Base-by-base conservation (phyloP, 2,888 invertebrate genomes). In the Polyploca ridens region DNA sequence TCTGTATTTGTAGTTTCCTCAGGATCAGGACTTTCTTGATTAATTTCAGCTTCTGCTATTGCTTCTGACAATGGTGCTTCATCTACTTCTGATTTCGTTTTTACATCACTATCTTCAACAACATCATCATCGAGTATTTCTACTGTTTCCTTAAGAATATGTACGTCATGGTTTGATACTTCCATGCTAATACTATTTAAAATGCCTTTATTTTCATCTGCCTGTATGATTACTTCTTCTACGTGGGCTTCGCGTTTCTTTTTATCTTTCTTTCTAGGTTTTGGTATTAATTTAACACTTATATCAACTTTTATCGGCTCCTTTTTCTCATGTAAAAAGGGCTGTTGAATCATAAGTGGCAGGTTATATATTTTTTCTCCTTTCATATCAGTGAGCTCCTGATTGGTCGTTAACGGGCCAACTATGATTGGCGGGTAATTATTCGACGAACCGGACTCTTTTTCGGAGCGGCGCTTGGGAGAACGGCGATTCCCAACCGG, bases 231-330 rank as follows among this genome's bases (percentile, higher is more conserved):
- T 57, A 87, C 75, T 73, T 90, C 90, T 66, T 91, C 88, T 62
- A 88, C 78, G 62, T 89, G 84, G 44, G 81, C 79, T 63, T 85
- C 87, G 46, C 88, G 82, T 75, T 82, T 88, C 73, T 90, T 93
- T 72, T 84, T 92, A 62, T 94, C 94, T 74, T 87, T 91, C 73
- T 91, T 94, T 63, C 88, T 88, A 62, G 91, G 86, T 67, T 96
- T 96, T 73, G 96, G 96, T 87, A 96, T 95, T 86, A 97, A 93
- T 87, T 96, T 96, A 70, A 97, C 96, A 88, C 96, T 96, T 81
- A 97, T 96, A 86, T 97, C 97, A 90, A 97, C 96, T 94, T 96
- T 97, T 77, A 97, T 96, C 64, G 96, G 96, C 90, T 95, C 96
- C 95, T 95, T 95, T 94, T 94, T 94, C 94, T 94, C 94, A 65